Conservation (phyloP, 2,797 vertebrate genomes). For the Thalassophryne amazonica region DNA sequence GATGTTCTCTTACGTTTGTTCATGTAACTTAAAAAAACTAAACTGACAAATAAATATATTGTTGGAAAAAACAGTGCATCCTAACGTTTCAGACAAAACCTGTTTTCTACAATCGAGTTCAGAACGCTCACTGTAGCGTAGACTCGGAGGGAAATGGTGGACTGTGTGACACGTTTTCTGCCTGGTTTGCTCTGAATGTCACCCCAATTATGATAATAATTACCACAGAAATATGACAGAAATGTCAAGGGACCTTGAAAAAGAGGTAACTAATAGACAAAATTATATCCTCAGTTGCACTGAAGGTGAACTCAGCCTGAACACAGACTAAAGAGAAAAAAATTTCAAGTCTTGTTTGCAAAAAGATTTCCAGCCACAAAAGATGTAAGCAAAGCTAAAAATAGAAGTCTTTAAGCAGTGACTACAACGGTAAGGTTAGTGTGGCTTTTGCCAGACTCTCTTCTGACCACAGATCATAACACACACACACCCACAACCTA, state of each 20-base stretch:
- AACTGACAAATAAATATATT: no score
- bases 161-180: conserved; percentile 27
- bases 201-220: conserved; percentile 42
- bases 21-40: no score
- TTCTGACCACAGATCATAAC: conserved; percentile 5
- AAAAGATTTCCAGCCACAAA: conserved; percentile 6
- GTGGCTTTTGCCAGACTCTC: conserved; percentile 1
- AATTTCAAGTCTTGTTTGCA: not conserved
- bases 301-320: conserved; percentile 3
- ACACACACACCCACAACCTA: conserved; percentile 7
- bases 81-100: no score
- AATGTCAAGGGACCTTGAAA: conserved; percentile 18
- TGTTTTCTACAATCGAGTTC: no score
- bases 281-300: not conserved
- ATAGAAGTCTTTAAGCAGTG: not conserved
- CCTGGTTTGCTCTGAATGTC: conserved; percentile 24
- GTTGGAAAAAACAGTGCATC: no score
- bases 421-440: not conserved
- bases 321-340: not conserved
- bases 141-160: conserved; percentile 17
- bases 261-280: conserved; percentile 13
- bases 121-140: not conserved
- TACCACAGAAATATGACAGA: not conserved
- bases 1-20: no score
- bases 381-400: conserved; percentile 7